phyloP scores from a whole-genome alignment of 2,113 vertebrate species.

The Ranitomeya imitator region DNA sequence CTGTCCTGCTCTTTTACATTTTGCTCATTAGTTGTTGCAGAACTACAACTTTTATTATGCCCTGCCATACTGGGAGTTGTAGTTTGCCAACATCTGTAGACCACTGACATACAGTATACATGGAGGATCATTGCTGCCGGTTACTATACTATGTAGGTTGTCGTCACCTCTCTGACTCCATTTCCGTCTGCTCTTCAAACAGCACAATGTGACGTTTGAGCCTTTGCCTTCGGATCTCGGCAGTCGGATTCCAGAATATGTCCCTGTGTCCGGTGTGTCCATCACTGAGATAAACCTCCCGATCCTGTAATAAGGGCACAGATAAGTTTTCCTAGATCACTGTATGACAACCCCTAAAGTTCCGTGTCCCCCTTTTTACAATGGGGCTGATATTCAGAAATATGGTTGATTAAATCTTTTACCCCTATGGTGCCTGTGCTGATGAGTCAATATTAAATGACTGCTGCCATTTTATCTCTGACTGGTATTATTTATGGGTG shows the following conservation, averaged over 20 bases:
- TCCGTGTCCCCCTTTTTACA: too few species aligned
- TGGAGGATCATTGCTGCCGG: neutral
- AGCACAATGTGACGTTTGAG: constrained; percentile 86
- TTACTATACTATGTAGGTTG: neutral
- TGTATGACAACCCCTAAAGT: too few species aligned
- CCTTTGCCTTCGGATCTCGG: constrained; percentile 80
- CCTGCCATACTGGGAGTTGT: neutral
- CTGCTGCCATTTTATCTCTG: too few species aligned
- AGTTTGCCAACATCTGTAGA: neutral
- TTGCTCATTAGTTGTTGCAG: too few species aligned
- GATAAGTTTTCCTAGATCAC: too few species aligned
- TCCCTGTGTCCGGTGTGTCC: constrained; percentile 72
- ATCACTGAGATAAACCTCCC: constrained; percentile 86
- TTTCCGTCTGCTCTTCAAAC: constrained; percentile 83
- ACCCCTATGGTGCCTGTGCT: too few species aligned
- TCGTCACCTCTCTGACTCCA: constrained; percentile 89
- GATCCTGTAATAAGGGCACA: constrained; percentile 76
- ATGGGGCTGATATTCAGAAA: too few species aligned
- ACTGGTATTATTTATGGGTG: too few species aligned
- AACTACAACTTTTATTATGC: neutral
- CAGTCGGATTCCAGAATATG: constrained; percentile 84
- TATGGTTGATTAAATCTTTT: too few species aligned
- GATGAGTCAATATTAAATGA: too few species aligned
- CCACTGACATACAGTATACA: neutral
- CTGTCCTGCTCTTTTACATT: neutral